Percentiles rank a stretch among this genome's conserved stretches.
Conservation (phyloP, 2,888 invertebrate genomes). For the Agonopterix heracliana region DNA sequence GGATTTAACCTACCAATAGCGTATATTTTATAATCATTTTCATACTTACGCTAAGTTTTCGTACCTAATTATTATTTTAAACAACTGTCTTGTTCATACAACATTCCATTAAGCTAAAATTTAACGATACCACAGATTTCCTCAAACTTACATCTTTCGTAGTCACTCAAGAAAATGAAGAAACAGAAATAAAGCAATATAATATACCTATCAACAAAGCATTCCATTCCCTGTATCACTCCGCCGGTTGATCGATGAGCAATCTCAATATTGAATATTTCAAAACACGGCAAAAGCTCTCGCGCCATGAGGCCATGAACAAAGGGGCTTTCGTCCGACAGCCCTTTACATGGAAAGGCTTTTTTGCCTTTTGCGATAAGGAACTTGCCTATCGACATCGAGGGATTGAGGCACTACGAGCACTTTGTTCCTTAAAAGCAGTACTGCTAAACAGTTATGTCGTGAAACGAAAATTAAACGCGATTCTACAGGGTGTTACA, state of each 20-base stretch:
- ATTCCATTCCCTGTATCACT: too few relatives aligned
- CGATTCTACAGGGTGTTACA: too few relatives aligned
- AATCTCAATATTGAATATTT: slow-evolving; percentile 12
- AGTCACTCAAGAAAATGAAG: too few relatives aligned
- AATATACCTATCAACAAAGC: too few relatives aligned
- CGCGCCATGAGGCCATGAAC: slow-evolving; percentile 34
- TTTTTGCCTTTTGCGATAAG: slow-evolving; percentile 66
- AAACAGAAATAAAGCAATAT: too few relatives aligned
- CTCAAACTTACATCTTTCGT: too few relatives aligned
- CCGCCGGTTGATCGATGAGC: slow-evolving; percentile 10
- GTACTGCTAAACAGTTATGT: slow-evolving; percentile 18
- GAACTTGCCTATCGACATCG: slow-evolving; percentile 34
- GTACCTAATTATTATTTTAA: too few relatives aligned
- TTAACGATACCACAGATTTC: too few relatives aligned
- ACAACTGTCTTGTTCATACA: too few relatives aligned
- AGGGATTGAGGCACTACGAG: slow-evolving; percentile 38
- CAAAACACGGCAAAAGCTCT: slow-evolving; percentile 4
- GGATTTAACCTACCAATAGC: neutral
- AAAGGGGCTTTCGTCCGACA: slow-evolving; percentile 61
- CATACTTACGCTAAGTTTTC: too few relatives aligned
- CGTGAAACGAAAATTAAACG: neutral
- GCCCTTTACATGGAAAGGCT: slow-evolving; percentile 69
- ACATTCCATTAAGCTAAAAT: too few relatives aligned
- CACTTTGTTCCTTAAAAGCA: slow-evolving; percentile 50
- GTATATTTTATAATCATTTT: too few relatives aligned